Evolutionary conservation across 2,888 invertebrate species (phyloP).

Genomic region (Conchocele bisecta): DNA sequence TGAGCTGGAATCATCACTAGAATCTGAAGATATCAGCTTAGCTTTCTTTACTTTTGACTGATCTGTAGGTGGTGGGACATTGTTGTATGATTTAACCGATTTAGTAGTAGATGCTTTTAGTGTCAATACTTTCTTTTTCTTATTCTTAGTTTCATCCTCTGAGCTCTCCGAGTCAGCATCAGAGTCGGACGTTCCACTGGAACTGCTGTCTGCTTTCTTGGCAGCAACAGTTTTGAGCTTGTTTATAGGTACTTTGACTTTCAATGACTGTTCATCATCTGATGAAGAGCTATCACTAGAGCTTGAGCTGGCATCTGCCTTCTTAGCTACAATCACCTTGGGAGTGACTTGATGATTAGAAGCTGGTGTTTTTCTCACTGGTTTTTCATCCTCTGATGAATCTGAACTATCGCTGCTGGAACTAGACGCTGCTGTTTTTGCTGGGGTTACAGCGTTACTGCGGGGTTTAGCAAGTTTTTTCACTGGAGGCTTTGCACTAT

Average conservation of each 20-base stretch:
- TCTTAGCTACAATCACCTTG: not conserved
- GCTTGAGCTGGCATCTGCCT: not conserved
- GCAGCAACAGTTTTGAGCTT: not conserved
- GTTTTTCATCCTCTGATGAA: slow-evolving; percentile 48
- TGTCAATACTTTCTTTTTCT: slow-evolving; percentile 40
- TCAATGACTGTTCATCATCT: slow-evolving; percentile 20
- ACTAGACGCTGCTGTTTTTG: slow-evolving; percentile 45
- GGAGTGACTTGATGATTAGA: slow-evolving; percentile 8
- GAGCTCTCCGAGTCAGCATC: slow-evolving; percentile 67
- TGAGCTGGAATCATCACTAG: slow-evolving; percentile 43
- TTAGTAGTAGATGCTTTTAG: slow-evolving; percentile 21
- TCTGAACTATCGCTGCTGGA: slow-evolving; percentile 49
- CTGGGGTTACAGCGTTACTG: slow-evolving; percentile 8
- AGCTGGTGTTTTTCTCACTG: slow-evolving; percentile 19
- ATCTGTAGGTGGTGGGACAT: slow-evolving; percentile 49
- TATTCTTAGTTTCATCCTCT: slow-evolving; percentile 43
- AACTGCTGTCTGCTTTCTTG: slow-evolving; percentile 17
- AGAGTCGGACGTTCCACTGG: slow-evolving; percentile 60
- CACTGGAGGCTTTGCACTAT: slow-evolving; percentile 5
- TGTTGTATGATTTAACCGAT: slow-evolving; percentile 40
- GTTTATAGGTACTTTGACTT: not conserved
- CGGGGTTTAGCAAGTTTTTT: not conserved
- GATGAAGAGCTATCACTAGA: not conserved
- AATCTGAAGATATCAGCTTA: slow-evolving; percentile 17
- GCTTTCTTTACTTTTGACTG: slow-evolving; percentile 42